Base-by-base conservation (phyloP, 2,888 invertebrate genomes). In the Agriopis leucophaearia region DNA sequence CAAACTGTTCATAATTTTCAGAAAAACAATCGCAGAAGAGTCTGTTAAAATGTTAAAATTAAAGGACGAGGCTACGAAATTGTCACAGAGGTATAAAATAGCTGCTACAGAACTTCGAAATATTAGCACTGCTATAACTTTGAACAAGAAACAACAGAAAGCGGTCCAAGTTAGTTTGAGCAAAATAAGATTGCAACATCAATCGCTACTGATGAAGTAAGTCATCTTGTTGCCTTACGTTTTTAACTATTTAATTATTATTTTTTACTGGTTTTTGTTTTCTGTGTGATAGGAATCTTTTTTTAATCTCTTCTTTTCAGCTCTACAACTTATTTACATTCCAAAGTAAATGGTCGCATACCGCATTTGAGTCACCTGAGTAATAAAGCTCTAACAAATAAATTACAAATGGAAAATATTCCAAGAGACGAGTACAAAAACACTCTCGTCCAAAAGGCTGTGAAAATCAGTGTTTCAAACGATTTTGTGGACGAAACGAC, bases 21-120 rank as follows among this genome's bases (percentile, higher is more conserved):
- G 94, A 76, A 91, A 92, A 87, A 88, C 83, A 69, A 94, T 94
- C 60, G 91, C 92, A 7, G 88, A 90, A 61, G 93, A 93, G 73
- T 92, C 92, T 9, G 86, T 89, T 8, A 89, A 88, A 81, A 88
- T 94, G 79, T 81, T 94, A 47, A 87, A 87, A 69, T 75, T 94
- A 36, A 92, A 90, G 79, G 92, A 91, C 52, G 92, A 94, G 72
- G 88, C 86, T 4, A 87, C 78, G 40, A 91, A 90, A 71, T 77
- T 94, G 63, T 82, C 86, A 1, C 90, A 92, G 72, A 91, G 88
- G 72, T 90, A 88, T 76, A 93, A 94, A 84, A 91, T 91, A 72
- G 91, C 89, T 54, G 84, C 89, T 0, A 90, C 88, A 35, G 94
- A 94, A 75, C 79, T 94, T 8, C 85, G 87, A 52, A 91, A 91